phyloP scores from a whole-genome alignment of 1,140 invertebrate genomes.

The Drepana arcuata region DNA sequence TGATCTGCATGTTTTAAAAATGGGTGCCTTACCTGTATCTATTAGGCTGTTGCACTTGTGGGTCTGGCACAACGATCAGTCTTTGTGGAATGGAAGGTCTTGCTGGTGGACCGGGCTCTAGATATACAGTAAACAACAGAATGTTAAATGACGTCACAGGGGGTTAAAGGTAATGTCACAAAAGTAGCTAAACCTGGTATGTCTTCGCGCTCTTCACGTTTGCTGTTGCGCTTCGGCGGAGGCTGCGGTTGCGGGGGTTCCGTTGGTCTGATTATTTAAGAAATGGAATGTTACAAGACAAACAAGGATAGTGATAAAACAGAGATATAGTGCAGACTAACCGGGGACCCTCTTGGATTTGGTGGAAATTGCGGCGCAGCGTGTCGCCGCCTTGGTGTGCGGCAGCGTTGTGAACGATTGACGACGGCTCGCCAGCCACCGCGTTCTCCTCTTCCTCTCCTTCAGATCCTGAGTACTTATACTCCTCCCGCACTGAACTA shows the following conservation, averaged over 20 bases:
- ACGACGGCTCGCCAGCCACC: conserved; percentile 89
- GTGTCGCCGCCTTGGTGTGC: conserved; percentile 85
- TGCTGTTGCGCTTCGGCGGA: conserved; percentile 73
- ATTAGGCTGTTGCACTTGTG: conserved; percentile 71
- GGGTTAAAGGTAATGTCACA: conserved; percentile 1
- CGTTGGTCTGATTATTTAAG: conserved; percentile 51
- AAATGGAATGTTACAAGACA: conserved; percentile 3
- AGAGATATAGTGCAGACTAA: conserved; percentile 44
- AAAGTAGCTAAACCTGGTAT: no score
- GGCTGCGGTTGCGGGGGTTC: conserved; percentile 69
- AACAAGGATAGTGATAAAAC: conserved; percentile 2
- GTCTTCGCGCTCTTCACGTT: conserved; percentile 69
- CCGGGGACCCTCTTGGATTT: conserved; percentile 90
- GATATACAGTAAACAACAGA: conserved; percentile 26
- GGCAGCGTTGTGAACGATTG: conserved; percentile 87
- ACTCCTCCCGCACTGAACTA: conserved; percentile 85
- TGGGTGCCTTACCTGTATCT: conserved; percentile 72
- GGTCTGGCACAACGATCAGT: conserved; percentile 85
- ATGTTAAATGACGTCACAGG: conserved; percentile 6
- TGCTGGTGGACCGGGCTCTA: conserved; percentile 87
- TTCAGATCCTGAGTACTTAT: conserved; percentile 88
- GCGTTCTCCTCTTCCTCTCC: conserved; percentile 91
- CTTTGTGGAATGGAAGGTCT: conserved; percentile 89
- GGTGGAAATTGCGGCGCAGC: conserved; percentile 95
- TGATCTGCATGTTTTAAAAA: no score